Conservation (phyloP, 2,888 invertebrate genomes). For the Chelonus formosanus region DNA sequence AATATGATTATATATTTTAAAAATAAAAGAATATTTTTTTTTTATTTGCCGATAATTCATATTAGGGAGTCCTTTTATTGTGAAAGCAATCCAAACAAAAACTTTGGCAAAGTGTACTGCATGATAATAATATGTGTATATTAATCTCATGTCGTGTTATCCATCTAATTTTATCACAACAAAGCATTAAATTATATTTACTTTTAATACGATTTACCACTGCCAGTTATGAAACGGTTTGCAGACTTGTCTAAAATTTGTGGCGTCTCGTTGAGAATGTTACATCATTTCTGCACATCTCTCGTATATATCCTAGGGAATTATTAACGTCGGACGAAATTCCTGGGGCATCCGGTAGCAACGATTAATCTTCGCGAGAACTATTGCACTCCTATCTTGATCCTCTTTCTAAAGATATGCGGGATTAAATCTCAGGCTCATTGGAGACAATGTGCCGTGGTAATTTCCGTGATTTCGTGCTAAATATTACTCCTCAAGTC, state of each 20-base stretch:
- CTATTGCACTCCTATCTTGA: slow-evolving; percentile 32
- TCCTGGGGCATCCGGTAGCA: slow-evolving; percentile 40
- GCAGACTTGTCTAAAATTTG: slow-evolving; percentile 15
- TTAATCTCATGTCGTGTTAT: no score
- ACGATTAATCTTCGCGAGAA: slow-evolving; percentile 43
- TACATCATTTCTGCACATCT: slow-evolving; percentile 6
- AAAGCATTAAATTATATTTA: slow-evolving; percentile 2
- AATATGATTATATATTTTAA: no score
- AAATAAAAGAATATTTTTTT: no score
- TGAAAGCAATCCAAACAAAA: no score
- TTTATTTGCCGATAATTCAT: no score
- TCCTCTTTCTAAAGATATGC: slow-evolving; percentile 23
- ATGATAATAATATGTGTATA: no score
- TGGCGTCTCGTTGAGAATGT: slow-evolving; percentile 18
- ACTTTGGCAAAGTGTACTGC: not conserved
- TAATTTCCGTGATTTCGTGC: slow-evolving; percentile 15
- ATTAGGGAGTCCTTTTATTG: no score
- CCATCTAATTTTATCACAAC: no score
- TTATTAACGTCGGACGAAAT: slow-evolving; percentile 41
- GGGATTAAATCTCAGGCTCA: slow-evolving; percentile 29
- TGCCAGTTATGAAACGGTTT: slow-evolving; percentile 1
- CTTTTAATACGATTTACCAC: slow-evolving; percentile 3
- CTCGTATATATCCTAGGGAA: slow-evolving; percentile 25
- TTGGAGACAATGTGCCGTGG: slow-evolving; percentile 17
- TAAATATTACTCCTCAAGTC: slow-evolving; percentile 3